Evolutionary conservation across 2,113 vertebrate genomes (phyloP), one percentile per base, ranked within the genome.

Genomic region (Catagonus wagneri): DNA sequence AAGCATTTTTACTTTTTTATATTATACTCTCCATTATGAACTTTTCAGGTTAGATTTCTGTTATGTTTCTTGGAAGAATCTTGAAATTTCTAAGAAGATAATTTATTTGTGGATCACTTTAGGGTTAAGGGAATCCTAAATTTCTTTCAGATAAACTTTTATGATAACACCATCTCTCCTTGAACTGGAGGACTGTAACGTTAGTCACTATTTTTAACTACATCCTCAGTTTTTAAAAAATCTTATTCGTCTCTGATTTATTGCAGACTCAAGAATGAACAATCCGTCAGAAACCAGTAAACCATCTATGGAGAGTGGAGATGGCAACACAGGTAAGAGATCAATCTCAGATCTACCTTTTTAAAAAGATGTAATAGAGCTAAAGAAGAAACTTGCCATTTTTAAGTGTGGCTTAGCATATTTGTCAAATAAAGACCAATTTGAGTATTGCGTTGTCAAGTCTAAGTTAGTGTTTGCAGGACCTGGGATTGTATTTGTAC

Each of bases 191-290:
- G 54, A 22, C 13, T 69, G 4, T 71, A 7, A 80, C 11, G 7
- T 44, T 58, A 54, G 12, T 68, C 81, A 27, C 1, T 87, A 34
- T 39, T 90, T 94, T 54, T 63, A 72, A 34, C 29, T 0, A 52
- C 56, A 84, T 85, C 74, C 83, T 75, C 6, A 69, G 10, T 61
- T 15, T 93, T 39, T 96, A 27, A 80, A 91, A 92, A 83, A 34
- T 1, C 66, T 81, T 79, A 90, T 96, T 78, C 44, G 20, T 50
- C 85, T 98, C 98, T 98, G 72, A 95, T 98, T 97, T 97, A 75
- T 98, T 99, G 94, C 98, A 99, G 99, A 99, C 99, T 99, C 99
- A 98, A 99, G 99, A 99, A 99, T 99, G 99, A 99, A 99, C 99
- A 99, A 99, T 99, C 99, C 99, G 98, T 99, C 99, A 99, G 99